Evolutionary conservation across 1,140 invertebrate species (phyloP).

Genomic region (Drosophila suzukii): DNA sequence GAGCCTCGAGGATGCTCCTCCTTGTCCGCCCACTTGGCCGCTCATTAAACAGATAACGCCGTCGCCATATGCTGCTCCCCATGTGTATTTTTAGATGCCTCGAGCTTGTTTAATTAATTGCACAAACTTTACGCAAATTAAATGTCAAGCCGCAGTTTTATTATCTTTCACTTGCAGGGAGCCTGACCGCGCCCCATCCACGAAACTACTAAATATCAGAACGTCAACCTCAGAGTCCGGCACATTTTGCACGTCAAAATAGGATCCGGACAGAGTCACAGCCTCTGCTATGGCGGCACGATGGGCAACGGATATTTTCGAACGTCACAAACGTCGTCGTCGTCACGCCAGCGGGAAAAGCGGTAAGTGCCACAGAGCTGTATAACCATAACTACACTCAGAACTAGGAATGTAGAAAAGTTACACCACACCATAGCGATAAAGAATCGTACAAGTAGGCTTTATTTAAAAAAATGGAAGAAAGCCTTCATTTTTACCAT

Average conservation of each 20-base stretch:
- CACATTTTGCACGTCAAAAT: slow-evolving; percentile 83
- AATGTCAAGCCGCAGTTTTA: slow-evolving; percentile 50
- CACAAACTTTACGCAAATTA: slow-evolving; percentile 35
- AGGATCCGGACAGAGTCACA: slow-evolving; percentile 85
- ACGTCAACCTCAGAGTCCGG: slow-evolving; percentile 43
- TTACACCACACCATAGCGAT: too few species aligned
- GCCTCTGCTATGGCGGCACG: slow-evolving; percentile 84
- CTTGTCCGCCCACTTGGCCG: slow-evolving; percentile 15
- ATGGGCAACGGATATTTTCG: slow-evolving; percentile 84
- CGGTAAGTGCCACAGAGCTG: slow-evolving; percentile 68
- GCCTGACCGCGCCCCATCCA: neutral
- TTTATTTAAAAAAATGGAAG: too few species aligned
- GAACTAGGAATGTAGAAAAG: neutral
- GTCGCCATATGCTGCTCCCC: slow-evolving; percentile 5
- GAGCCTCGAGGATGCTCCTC: slow-evolving; percentile 14
- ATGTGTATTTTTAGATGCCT: slow-evolving; percentile 11
- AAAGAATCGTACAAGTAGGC: too few species aligned
- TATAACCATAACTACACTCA: neutral
- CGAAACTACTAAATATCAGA: slow-evolving; percentile 6
- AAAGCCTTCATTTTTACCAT: too few species aligned
- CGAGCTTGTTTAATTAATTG: slow-evolving; percentile 60
- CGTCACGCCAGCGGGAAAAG: slow-evolving; percentile 74
- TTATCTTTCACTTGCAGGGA: slow-evolving; percentile 52
- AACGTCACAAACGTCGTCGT: slow-evolving; percentile 81
- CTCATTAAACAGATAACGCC: slow-evolving; percentile 41